A percentile compares a stretch with the other conserved stretches of the same genome.
These are phyloP conservation scores for Zaprionus gabonicus DNA, from an alignment of 1,140 invertebrate genomes.

Conservation along the genomic window DNA sequence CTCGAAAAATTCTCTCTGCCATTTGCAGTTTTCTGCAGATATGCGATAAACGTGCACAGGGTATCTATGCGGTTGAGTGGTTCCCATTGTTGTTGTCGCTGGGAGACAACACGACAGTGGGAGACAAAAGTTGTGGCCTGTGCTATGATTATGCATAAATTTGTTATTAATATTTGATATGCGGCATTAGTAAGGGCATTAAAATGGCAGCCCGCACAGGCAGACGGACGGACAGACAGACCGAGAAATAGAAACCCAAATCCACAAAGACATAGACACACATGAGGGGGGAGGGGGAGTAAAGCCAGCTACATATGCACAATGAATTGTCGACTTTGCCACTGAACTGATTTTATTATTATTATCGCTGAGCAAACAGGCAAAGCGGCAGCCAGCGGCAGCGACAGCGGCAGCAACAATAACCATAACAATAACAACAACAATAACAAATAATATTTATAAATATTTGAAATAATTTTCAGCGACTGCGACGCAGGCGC, in stretches of 20 bases:
- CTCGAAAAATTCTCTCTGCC: neutral
- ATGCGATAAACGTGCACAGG: constrained; percentile 9
- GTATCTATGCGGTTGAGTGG: constrained; percentile 10
- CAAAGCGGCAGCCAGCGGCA: constrained; percentile 1
- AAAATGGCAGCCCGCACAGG: constrained; percentile 1
- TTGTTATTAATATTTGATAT: constrained; percentile 65
- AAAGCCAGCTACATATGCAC: constrained; percentile 10
- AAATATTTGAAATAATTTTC: constrained; percentile 64
- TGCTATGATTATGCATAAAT: constrained; percentile 64
- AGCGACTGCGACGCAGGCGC: constrained; percentile 21
- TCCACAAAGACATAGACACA: neutral
- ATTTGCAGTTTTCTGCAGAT: neutral
- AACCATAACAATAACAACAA: constrained; percentile 32
- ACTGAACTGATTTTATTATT: constrained; percentile 59
- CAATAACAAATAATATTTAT: constrained; percentile 39
- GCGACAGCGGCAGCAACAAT: constrained; percentile 15
- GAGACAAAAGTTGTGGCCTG: constrained; percentile 20
- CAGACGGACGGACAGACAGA: neutral
- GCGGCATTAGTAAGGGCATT: constrained; percentile 39
- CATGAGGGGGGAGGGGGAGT: neutral
- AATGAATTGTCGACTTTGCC: constrained; percentile 63
- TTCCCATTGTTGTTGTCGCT: neutral
- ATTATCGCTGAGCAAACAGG: constrained; percentile 41
- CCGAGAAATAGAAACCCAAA: neutral
- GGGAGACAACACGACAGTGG: neutral